Evolutionary conservation across 2,888 invertebrate genomes (phyloP), one percentile per base, ranked within the genome.

Genomic region (Dryococelus australis): DNA sequence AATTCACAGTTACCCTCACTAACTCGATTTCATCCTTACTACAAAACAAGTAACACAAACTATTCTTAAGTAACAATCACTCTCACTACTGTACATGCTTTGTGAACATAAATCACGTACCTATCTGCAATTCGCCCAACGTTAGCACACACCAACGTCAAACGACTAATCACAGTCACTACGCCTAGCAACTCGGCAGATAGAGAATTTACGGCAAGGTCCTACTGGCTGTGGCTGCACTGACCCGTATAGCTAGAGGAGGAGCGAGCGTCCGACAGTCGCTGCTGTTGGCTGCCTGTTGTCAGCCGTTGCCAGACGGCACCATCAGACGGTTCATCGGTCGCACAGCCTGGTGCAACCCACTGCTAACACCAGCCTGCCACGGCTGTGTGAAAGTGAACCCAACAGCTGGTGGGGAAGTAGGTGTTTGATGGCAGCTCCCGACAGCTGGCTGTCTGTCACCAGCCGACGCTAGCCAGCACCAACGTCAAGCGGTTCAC

Each of bases 381-480:
- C n/a, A 6, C 16, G n/a, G 65, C 65, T 16, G 65, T 16, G 16
- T 6, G 12, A 16, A 47, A 2, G 8, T 16, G 16, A 47, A 13
- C 47, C 10, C 12, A 16, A 47, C 47, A 47, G 47, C 47, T 47
- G 47, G 47, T 16, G 16, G 10, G 47, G 10, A 47, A 47, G 47
- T 47, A 0, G 47, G 47, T 16, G 16, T 47, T 8, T 13, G 47
- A 47, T 16, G 47, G 47, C 16, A 47, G 47, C 47, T 47, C 47
- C 16, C 10, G 8, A 47, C 47, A 47, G 80, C 87, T 86, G n/a
- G 85, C 86, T 79, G 81, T 85, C 85, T 85, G 88, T 87, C 89
- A 89, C 88, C 89, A 89, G 87, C 89, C 88, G 85, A 16, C n/a
- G n/a, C 65, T 65, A 65, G 20, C 65, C 65, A n/a, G 65, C 65